phyloP scores from a whole-genome alignment of 64 coral and sea anemone genomes.

The Platygyra sinensis region DNA sequence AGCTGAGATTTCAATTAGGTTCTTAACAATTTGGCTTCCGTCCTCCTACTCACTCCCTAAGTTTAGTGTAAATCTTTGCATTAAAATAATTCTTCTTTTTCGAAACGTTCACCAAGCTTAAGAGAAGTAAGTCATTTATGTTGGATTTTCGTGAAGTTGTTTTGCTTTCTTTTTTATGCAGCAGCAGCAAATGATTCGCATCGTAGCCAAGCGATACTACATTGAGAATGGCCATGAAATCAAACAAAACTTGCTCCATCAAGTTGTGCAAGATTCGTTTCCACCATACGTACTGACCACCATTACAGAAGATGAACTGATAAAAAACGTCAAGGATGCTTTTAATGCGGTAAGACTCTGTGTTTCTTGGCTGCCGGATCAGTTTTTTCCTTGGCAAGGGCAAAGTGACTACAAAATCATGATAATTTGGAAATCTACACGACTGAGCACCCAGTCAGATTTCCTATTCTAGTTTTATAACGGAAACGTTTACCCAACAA shows the following conservation, averaged over 20 bases:
- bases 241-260: not conserved
- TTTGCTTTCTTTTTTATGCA: not conserved
- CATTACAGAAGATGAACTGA: not conserved
- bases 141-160: not conserved
- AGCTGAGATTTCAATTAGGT: no score
- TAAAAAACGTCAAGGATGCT: not conserved
- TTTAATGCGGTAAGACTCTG: slow-evolving; percentile 7
- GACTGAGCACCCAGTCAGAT: no score
- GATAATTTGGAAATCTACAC: no score
- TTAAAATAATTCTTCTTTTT: no score
- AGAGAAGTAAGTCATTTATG: not conserved
- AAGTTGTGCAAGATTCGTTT: not conserved
- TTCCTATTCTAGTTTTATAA: no score
- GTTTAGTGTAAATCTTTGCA: no score
- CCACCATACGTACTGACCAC: not conserved
- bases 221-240: slow-evolving; percentile 47
- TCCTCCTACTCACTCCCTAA: no score
- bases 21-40: no score
- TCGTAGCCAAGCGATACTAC: slow-evolving; percentile 50
- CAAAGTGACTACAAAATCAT: no score
- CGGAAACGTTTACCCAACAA: no score
- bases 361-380: no score
- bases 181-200: slow-evolving; percentile 39
- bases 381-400: not conserved
- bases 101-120: no score